These are phyloP conservation scores for Chrysolina haemoptera DNA, from an alignment of 2,888 invertebrate species.

Conservation along the genomic window DNA sequence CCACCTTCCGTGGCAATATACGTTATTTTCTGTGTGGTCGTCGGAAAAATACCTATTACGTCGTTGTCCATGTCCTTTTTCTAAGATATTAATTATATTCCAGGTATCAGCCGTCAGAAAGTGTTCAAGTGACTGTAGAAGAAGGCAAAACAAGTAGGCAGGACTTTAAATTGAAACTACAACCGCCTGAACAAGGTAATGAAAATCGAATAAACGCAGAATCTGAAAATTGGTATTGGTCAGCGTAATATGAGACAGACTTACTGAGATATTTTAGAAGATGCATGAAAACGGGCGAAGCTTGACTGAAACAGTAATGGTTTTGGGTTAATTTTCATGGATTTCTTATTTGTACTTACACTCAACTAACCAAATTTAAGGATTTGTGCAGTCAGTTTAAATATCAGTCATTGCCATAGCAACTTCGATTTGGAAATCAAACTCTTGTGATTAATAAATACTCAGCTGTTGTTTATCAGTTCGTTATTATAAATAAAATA, in stretches of 20 bases:
- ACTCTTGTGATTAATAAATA: slow-evolving; percentile 2
- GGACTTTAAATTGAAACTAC: slow-evolving; percentile 68
- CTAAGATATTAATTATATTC: slow-evolving; percentile 48
- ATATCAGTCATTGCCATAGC: too few species aligned
- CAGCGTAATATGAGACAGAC: slow-evolving; percentile 22
- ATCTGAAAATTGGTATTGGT: slow-evolving; percentile 57
- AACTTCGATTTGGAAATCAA: background rate
- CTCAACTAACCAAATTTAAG: background rate
- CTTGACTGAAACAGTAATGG: background rate
- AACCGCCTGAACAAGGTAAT: slow-evolving; percentile 59
- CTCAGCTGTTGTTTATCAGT: background rate
- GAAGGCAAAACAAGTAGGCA: slow-evolving; percentile 67
- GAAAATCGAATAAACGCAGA: slow-evolving; percentile 30
- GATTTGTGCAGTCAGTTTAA: background rate
- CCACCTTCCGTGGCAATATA: too few species aligned
- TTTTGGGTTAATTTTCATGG: slow-evolving; percentile 1
- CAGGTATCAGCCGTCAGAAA: slow-evolving; percentile 73
- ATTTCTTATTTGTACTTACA: background rate
- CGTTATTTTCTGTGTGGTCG: too few species aligned
- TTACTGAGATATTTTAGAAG: background rate
- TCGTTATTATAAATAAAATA: background rate
- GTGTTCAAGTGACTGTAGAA: slow-evolving; percentile 66
- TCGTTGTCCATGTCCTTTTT: too few species aligned
- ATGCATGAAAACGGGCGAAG: background rate
- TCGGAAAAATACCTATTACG: too few species aligned